phyloP scores from a whole-genome alignment of 2,888 invertebrate genomes.

The Baccha elongata region DNA sequence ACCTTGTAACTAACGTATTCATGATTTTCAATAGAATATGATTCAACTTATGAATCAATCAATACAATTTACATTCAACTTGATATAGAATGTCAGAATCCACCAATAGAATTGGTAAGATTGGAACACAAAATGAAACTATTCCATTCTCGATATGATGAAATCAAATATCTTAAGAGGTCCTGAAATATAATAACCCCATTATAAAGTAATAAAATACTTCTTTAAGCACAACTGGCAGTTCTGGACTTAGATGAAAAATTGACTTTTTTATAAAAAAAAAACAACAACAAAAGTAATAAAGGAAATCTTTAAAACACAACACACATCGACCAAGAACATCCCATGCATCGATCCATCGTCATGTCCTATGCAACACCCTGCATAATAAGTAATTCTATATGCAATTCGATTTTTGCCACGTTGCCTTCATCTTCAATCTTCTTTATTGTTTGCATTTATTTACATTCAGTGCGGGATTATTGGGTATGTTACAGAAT shows the following conservation, averaged over 20 bases:
- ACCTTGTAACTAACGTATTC: too few species aligned
- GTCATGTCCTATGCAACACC: constrained; percentile 6
- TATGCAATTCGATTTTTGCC: constrained; percentile 32
- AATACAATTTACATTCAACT: not conserved
- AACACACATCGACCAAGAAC: too few species aligned
- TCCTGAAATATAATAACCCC: constrained; percentile 44
- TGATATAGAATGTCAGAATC: constrained; percentile 4
- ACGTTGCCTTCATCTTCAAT: not conserved
- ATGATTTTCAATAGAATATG: not conserved
- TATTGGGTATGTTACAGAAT: constrained; percentile 57
- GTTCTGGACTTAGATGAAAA: not conserved
- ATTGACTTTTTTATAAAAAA: not conserved
- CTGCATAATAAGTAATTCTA: constrained; percentile 45
- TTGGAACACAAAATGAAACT: constrained; percentile 5
- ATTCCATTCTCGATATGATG: constrained; percentile 11
- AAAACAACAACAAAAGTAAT: not conserved
- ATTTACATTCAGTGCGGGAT: constrained; percentile 44
- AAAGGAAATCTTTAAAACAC: constrained; percentile 6
- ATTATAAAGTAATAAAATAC: constrained; percentile 44
- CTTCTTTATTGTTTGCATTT: constrained; percentile 26
- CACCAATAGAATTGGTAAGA: not conserved
- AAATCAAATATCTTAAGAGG: constrained; percentile 7
- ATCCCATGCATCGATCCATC: too few species aligned
- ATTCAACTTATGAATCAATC: constrained; percentile 1
- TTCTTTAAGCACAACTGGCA: not conserved